These are phyloP conservation scores for Ephialtes manifestator DNA, from an alignment of 2,888 invertebrate genomes.

Conservation along the genomic window DNA sequence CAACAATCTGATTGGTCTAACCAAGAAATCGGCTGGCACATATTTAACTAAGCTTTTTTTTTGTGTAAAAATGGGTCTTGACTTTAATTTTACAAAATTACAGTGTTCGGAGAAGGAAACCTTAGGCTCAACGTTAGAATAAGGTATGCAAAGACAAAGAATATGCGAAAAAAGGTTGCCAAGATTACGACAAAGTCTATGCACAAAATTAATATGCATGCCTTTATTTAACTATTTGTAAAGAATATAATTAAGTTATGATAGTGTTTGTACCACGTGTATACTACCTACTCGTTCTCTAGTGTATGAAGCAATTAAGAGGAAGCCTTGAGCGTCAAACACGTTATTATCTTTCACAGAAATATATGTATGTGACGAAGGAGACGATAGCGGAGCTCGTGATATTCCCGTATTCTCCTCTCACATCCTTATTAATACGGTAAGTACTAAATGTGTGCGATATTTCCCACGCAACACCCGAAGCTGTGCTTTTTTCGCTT, in stretches of 20 bases:
- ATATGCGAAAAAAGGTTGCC: not conserved
- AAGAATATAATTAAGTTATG: not conserved
- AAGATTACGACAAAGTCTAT: not conserved
- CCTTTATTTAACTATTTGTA: not conserved
- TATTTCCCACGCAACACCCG: not conserved
- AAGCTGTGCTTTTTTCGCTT: not conserved
- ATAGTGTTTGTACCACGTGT: not conserved
- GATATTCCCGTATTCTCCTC: constrained; percentile 29
- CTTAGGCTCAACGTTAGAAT: not conserved
- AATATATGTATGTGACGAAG: not conserved
- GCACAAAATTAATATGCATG: not conserved
- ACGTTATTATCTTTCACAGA: not conserved
- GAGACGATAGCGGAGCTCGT: constrained; percentile 22
- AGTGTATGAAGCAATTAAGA: constrained; percentile 40
- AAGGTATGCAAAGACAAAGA: not conserved
- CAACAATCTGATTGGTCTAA: too few relatives aligned
- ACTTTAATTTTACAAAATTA: not conserved
- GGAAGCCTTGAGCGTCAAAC: constrained; percentile 32
- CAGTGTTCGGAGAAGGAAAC: not conserved
- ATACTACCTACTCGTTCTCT: constrained; percentile 17
- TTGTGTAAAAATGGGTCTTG: not conserved
- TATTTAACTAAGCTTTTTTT: too few relatives aligned
- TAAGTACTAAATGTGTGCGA: not conserved
- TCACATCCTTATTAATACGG: constrained; percentile 28
- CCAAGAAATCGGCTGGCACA: too few relatives aligned